Conservation (phyloP, 1,140 invertebrate species). For the Heliothis virescens region DNA sequence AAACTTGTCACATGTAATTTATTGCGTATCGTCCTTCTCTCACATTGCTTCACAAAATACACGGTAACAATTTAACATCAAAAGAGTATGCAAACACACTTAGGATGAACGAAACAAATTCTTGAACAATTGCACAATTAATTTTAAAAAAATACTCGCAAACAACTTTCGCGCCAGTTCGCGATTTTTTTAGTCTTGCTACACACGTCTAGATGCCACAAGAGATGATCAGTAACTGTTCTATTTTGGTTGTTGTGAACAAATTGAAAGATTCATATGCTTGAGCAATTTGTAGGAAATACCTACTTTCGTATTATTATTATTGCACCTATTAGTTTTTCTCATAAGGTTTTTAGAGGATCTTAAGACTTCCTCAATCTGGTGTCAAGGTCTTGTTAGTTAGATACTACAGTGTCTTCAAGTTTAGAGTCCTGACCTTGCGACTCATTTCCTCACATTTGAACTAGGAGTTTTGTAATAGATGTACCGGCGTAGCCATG, state of each 20-base stretch:
- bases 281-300: constrained; percentile 18
- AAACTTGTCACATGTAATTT: constrained; percentile 53
- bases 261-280: constrained; percentile 71
- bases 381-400: too few species aligned
- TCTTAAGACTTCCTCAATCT: too few species aligned
- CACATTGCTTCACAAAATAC: constrained; percentile 61
- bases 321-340: background rate
- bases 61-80: constrained; percentile 24
- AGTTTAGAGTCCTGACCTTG: too few species aligned
- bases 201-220: constrained; percentile 65
- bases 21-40: constrained; percentile 65
- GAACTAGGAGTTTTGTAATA: too few species aligned
- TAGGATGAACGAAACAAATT: constrained; percentile 2
- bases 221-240: constrained; percentile 72
- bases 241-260: constrained; percentile 71
- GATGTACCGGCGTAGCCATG: too few species aligned
- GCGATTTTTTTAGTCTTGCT: constrained; percentile 57
- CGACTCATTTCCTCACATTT: too few species aligned
- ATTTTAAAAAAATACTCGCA: background rate
- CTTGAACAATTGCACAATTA: background rate
- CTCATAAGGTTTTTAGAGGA: too few species aligned
- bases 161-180: constrained; percentile 64
- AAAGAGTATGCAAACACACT: constrained; percentile 5
- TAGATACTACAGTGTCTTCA: too few species aligned
- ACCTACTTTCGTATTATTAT: background rate